Evolutionary conservation across 2,888 invertebrate genomes (phyloP).

Genomic region (Catocala fraxini): DNA sequence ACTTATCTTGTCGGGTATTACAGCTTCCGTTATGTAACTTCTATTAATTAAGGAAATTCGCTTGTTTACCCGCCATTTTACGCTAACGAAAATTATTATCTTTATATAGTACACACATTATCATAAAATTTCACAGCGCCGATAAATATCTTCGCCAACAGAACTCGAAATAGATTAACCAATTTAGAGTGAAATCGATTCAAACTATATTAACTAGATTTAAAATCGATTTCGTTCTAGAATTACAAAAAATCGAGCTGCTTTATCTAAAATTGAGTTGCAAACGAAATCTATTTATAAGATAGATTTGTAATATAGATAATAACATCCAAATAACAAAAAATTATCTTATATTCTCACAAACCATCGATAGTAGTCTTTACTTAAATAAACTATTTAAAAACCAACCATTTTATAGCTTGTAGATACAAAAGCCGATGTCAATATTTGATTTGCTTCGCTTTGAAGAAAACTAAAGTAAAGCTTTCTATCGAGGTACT

Average conservation of each 20-base stretch:
- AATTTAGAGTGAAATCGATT: constrained; percentile 1
- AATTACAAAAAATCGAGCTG: background rate
- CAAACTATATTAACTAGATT: background rate
- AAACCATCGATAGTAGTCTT: background rate
- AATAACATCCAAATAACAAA: no score
- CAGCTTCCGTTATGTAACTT: constrained; percentile 17
- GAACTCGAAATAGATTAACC: background rate
- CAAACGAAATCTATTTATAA: no score
- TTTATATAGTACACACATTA: no score
- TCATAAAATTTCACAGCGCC: no score
- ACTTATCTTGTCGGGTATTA: constrained; percentile 21
- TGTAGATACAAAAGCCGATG: constrained; percentile 24
- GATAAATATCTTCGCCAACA: no score
- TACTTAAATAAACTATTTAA: constrained; percentile 2
- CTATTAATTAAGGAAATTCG: constrained; percentile 5
- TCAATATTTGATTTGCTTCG: constrained; percentile 36
- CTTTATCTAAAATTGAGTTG: background rate
- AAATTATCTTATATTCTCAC: background rate
- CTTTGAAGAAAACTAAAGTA: constrained; percentile 23
- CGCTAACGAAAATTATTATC: no score
- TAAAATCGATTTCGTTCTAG: no score
- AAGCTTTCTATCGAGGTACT: constrained; percentile 24
- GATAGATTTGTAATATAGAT: no score
- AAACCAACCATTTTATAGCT: constrained; percentile 13
- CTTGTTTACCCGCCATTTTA: no score